Base-by-base conservation (phyloP, 2,888 invertebrate genomes). In the Torymus auratus region DNA sequence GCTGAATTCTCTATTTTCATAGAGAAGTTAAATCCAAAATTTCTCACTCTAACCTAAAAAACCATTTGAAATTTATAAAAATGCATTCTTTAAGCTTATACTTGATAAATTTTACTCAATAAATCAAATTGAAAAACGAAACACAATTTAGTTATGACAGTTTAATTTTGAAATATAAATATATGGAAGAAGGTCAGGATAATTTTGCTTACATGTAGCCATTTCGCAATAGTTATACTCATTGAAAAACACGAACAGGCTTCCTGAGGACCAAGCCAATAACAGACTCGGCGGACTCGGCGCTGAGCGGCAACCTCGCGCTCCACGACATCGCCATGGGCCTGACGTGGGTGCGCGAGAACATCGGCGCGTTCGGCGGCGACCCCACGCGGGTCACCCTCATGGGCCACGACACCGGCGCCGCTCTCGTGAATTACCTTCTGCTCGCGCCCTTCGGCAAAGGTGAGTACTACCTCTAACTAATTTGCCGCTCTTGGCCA, bases 321-420 rank as follows among this genome's bases (percentile, higher is more conserved):
- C 92, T 97, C 84, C 94, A 96, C 89, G 98, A 97, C 92, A 94
- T 96, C 87, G 93, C 94, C 67, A 96, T 96, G 61, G 96, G 96
- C n/a, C 92, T 98, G 82, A 93, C 93, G 82, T 97, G 97, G 97
- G 93, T 97, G 86, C 94, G 94, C 84, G 94, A 94, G 86, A 97
- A 97, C 91, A 94, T 97, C 64, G 96, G 93, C 0, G 94, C 95
- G 2, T 98, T 98, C 91, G 97, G 97, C n/a, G 98, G 98, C 0
- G 97, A 98, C 91, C 94, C 96, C 0, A 92, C 93, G 67, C 92
- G 96, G 72, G 94, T 98, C 82, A 97, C 97, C 28, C 91, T 98
- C 61, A 93, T 96, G 84, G 98, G 96, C 2, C 97, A 97, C 91
- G 96, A 95, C 73, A 95, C 96, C 3, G 98, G 97, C 0, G 97